Evolutionary conservation across 1,140 invertebrate species (phyloP), one percentile per base, ranked within the genome.

Genomic region (Cotesia glomerata): DNA sequence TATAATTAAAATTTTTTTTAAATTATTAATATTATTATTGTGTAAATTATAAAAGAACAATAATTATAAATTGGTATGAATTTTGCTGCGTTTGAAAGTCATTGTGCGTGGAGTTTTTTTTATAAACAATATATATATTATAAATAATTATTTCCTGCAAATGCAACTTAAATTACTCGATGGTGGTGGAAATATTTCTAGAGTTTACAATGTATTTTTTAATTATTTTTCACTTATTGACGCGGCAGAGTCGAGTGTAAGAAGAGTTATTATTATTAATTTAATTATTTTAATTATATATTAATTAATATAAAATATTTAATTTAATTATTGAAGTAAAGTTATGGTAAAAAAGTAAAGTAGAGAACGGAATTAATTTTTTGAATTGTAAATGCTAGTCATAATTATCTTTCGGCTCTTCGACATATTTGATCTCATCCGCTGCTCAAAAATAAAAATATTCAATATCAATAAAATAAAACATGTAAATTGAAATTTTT

Each of bases 341-440:
- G 2, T 7, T 11, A 45, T 45, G 11, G 11, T 45, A 45, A 45
- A 45, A 39, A 45, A 45, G 8, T 45, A 8, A 26, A 26, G 26
- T 26, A 26, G 26, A 14, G 26, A 14, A 18, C 18, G 34, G 51
- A 66, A 32, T 68, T 58, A 11, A 56, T 64, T 63, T 78, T 78
- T 79, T 8, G 11, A 45, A 45, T 77, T 81, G 76, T 79, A 77
- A 79, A 82, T 82, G 78, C 81, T 82, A 82, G 81, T 82, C 81
- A 82, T 79, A 79, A 77, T 77, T 75, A 79, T 76, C 73, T 70
- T 26, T 70, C 66, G 54, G 59, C 36, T 64, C 61, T 71, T 65
- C 7, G 26, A 35, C 58, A 51, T 58, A 54, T 58, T 35, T 16
- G 49, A 58, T 26, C 26, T 52, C 64, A 56, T 16, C 36, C 67